These are phyloP conservation scores for Lacerta agilis DNA, from an alignment of 2,797 vertebrate genomes.

Conservation along the genomic window DNA sequence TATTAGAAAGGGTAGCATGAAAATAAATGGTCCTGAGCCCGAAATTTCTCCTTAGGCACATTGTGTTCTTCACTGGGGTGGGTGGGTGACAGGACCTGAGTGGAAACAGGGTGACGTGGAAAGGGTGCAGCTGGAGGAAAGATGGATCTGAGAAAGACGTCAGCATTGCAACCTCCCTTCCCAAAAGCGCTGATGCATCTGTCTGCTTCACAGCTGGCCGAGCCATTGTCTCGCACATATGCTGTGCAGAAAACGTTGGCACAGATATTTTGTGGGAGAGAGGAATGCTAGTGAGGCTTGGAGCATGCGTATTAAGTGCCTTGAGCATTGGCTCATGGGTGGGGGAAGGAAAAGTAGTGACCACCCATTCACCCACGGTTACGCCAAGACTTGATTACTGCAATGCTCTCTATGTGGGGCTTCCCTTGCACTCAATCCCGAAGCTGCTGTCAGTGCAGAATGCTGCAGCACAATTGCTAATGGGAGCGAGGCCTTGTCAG, in stretches of 20 bases:
- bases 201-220: constrained; percentile 24
- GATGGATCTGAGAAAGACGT: accelerated
- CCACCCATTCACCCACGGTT: too few species aligned
- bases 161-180: accelerated
- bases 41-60: not conserved
- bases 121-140: accelerated
- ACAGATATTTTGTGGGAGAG: not conserved
- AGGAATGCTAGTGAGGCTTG: too few species aligned
- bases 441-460: too few species aligned
- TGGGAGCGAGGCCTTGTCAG: too few species aligned
- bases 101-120: not conserved
- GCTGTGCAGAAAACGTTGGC: not conserved
- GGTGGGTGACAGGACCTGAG: not conserved
- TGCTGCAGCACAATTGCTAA: too few species aligned
- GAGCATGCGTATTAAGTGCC: too few species aligned
- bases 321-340: too few species aligned
- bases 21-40: not conserved
- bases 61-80: not conserved
- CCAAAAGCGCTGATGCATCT: not conserved
- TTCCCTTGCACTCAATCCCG: too few species aligned
- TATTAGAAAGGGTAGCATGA: too few species aligned
- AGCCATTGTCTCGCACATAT: not conserved
- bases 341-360: too few species aligned
- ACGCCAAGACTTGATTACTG: too few species aligned
- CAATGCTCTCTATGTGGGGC: too few species aligned